Evolutionary conservation across 2,888 invertebrate species (phyloP), one percentile per base, ranked within the genome.

Genomic region (Adelphocoris suturalis): DNA sequence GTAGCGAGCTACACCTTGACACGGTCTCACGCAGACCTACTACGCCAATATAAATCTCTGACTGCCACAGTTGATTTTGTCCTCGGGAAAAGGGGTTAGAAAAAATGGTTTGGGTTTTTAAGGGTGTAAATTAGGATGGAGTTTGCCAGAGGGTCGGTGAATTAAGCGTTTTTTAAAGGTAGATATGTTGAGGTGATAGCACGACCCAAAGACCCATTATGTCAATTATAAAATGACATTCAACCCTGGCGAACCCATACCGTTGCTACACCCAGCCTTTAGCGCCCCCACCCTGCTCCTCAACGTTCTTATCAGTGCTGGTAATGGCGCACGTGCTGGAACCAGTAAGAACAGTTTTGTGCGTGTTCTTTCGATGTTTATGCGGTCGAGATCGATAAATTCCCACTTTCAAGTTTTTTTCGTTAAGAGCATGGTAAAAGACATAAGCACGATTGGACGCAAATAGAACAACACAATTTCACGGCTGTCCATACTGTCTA

Each of bases 21-120:
- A 23, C 12, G 68, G 23, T 7, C 68, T 11, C 68, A 68, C 68
- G 68, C 68, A 68, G 68, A 23, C 68, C 68, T 19, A 23, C 23
- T 68, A 68, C 68, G 23, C 19, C 68, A 68, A 68, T 68, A 68
- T 68, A 68, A 68, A 68, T 68, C 68, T 23, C 68, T 68, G 68
- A n/a, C 68, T 68, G 68, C 68, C 68, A 23, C 68, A n/a, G 68
- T 68, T 68, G 68, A 68, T 68, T 68, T 68, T 27, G 68, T 68
- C 13, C 27, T 27, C 68, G 68, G 68, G 68, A 68, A 68, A 19
- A 19, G 27, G 23, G 23, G 68, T 19, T 23, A 19, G 11, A 23
- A 68, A 68, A 68, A 68, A 23, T 19, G 68, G 68, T 27, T 68
- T 68, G 23, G 68, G 23, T 68, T 27, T n/a, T 68, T 68, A 27